These are phyloP conservation scores for Centruroides vittatus DNA, from an alignment of 1,140 invertebrate genomes.

Conservation along the genomic window DNA sequence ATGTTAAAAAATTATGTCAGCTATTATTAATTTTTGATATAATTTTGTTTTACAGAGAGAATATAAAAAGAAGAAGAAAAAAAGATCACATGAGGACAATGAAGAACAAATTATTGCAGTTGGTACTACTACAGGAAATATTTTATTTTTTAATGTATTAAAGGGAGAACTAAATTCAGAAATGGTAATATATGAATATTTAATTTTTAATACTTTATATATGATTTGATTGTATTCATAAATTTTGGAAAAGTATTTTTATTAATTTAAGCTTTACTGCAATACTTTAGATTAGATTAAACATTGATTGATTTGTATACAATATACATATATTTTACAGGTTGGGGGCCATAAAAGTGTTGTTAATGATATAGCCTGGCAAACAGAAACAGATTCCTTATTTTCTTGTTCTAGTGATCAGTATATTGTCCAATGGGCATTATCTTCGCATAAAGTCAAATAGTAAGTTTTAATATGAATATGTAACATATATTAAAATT, in stretches of 20 bases:
- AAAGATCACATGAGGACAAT: background rate
- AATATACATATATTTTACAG: too few relatives aligned
- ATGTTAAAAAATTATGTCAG: too few relatives aligned
- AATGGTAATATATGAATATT: background rate
- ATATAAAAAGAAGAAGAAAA: background rate
- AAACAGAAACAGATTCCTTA: background rate
- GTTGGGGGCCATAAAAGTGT: constrained; percentile 1
- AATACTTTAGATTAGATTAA: too few relatives aligned
- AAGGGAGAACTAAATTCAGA: background rate
- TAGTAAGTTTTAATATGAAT: too few relatives aligned
- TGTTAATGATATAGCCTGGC: constrained; percentile 10
- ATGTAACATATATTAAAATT: too few relatives aligned
- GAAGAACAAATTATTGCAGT: background rate
- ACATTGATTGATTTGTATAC: too few relatives aligned
- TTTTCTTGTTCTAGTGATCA: constrained; percentile 8
- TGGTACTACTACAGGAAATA: background rate
- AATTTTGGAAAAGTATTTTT: too few relatives aligned
- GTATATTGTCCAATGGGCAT: constrained; percentile 6
- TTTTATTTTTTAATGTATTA: background rate
- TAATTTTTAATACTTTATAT: too few relatives aligned
- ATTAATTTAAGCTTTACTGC: too few relatives aligned
- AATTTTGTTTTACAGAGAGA: background rate
- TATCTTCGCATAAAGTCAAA: constrained; percentile 1
- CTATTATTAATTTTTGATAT: background rate
- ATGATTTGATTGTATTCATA: too few relatives aligned